phyloP scores from a whole-genome alignment of 1,140 invertebrate genomes.

The Trachymyrmex cornetzi region DNA sequence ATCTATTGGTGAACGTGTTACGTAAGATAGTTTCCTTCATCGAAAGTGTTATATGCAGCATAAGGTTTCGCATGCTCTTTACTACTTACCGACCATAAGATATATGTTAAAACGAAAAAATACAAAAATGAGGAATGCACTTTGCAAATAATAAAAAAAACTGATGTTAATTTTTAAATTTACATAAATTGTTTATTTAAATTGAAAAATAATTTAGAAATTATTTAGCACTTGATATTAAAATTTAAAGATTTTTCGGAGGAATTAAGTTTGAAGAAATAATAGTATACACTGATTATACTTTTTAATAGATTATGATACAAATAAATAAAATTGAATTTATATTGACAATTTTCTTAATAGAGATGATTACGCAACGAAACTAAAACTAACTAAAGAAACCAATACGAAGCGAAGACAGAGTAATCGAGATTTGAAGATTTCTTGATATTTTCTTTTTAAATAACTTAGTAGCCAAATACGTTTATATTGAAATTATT shows the following conservation, averaged over 20 bases:
- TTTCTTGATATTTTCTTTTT: neutral
- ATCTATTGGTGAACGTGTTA: slow-evolving; percentile 18
- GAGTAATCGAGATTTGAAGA: neutral
- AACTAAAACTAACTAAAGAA: slow-evolving; percentile 23
- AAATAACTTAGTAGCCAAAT: neutral
- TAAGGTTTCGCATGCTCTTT: slow-evolving; percentile 15
- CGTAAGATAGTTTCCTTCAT: slow-evolving; percentile 37
- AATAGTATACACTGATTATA: neutral
- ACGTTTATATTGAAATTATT: neutral
- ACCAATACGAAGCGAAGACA: neutral
- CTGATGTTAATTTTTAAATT: neutral
- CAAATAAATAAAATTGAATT: neutral
- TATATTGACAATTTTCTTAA: neutral
- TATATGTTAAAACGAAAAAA: neutral
- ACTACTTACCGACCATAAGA: neutral
- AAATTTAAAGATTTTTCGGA: neutral
- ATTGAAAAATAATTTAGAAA: neutral
- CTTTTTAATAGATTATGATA: neutral
- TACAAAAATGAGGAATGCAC: neutral
- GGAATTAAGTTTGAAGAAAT: neutral
- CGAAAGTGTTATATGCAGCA: neutral
- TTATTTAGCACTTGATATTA: neutral
- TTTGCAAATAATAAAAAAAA: neutral
- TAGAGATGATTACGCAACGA: neutral
- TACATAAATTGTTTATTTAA: neutral